Percentiles rank a stretch among this genome's conserved stretches.
Evolutionary conservation across 2,113 vertebrate genomes (phyloP).

Genomic region (Tichodroma muraria): DNA sequence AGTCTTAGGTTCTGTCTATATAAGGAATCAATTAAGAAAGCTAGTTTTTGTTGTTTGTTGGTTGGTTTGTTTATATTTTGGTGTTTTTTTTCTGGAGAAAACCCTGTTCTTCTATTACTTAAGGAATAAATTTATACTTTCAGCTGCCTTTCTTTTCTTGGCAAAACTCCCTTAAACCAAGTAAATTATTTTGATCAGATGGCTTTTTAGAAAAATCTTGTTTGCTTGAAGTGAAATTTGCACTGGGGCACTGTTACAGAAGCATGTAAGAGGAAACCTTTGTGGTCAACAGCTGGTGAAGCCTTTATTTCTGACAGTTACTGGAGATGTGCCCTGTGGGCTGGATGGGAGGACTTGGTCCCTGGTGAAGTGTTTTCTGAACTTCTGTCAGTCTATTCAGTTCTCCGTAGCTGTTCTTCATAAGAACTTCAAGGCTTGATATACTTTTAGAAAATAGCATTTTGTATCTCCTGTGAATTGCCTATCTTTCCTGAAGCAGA

Average conservation of each 20-base stretch:
- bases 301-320: constrained; percentile 20
- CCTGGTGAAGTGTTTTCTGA: constrained; percentile 18
- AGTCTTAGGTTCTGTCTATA: background rate
- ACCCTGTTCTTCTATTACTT: background rate
- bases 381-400: constrained; percentile 19
- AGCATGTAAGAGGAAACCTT: background rate
- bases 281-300: background rate
- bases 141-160: background rate
- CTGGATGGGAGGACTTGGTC: constrained; percentile 6
- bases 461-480: constrained; percentile 33
- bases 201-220: background rate
- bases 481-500: constrained; percentile 53
- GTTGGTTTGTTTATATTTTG: background rate
- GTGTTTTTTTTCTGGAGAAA: background rate
- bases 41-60: background rate
- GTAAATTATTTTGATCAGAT: background rate
- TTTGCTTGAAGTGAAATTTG: background rate
- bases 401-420: constrained; percentile 24
- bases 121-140: background rate
- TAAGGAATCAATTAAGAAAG: background rate
- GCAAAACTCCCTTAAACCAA: background rate
- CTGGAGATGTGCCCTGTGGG: background rate
- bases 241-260: background rate
- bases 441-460: constrained; percentile 40
- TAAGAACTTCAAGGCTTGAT: constrained; percentile 39